Evolutionary conservation across 37 sponge, comb jelly and placozoan genomes (phyloP), one percentile per base, ranked within the genome.

Genomic region (Hormiphora californensis): DNA sequence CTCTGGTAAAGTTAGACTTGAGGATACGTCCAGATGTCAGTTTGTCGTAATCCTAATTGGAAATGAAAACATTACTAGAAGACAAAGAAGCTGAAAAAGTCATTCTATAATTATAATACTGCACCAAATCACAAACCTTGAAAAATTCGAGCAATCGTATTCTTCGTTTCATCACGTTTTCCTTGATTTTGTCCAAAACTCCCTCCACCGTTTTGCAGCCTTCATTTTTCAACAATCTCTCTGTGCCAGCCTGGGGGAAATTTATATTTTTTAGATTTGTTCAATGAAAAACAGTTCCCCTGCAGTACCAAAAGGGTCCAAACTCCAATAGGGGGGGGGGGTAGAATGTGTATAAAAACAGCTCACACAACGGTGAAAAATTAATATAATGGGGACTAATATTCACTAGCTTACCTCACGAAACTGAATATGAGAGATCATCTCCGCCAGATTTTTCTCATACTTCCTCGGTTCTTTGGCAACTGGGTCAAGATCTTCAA

Each of bases 1-100:
- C 93, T 54, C 93, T 63, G 32, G 67, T 53, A 89, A 95, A 95
- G 30, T 88, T 69, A 23, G 88, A 91, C 31, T 63, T 78, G 30
- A 69, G 27, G 57, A 95, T 89, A 33, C 91, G 63, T 9, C 93
- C 92, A 35, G 89, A 86, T 34, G 89, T 39, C 21, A 93, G 86
- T 86, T 91, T 92, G 87, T 95, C 96, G 39, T 93, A 93, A 69
- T 95, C 96, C n/a, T n/a, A n/a, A n/a, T n/a, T n/a, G n/a, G n/a
- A n/a, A n/a, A n/a, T n/a, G n/a, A n/a, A n/a, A n/a, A n/a, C n/a
- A n/a, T n/a, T n/a, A n/a, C n/a, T n/a, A n/a, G n/a, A n/a, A n/a
- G n/a, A n/a, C n/a, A n/a, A n/a, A n/a, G n/a, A n/a, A n/a, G n/a
- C n/a, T n/a, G n/a, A n/a, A n/a, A n/a, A n/a, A n/a, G n/a, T n/a